These are phyloP conservation scores for Pollenia labialis DNA, from an alignment of 2,888 invertebrate genomes.

Conservation along the genomic window DNA sequence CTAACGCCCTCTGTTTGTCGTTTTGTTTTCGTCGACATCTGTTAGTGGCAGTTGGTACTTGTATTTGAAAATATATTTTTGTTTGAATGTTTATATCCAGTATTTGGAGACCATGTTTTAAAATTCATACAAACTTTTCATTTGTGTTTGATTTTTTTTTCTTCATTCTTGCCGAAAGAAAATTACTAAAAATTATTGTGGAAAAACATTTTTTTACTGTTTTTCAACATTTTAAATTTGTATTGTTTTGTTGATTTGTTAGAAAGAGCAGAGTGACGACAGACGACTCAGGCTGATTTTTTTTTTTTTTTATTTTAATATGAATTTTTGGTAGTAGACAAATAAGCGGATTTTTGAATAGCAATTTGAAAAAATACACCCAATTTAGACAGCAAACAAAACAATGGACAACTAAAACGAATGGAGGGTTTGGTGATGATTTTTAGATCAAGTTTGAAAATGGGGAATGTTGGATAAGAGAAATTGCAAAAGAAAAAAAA, in stretches of 20 bases:
- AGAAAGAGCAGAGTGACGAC: neutral
- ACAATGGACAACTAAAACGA: constrained; percentile 46
- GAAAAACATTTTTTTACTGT: constrained; percentile 9
- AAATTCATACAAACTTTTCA: constrained; percentile 53
- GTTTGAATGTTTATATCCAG: neutral
- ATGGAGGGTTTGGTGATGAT: constrained; percentile 26
- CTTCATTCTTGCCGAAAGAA: constrained; percentile 9
- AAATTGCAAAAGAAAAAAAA: neutral
- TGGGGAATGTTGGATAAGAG: constrained; percentile 9
- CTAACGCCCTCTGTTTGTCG: constrained; percentile 54
- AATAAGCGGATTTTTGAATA: constrained; percentile 69
- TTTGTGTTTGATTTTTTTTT: constrained; percentile 34
- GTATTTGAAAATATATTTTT: constrained; percentile 11
- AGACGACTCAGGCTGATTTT: constrained; percentile 35
- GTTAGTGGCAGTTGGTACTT: constrained; percentile 63
- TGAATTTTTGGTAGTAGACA: constrained; percentile 60
- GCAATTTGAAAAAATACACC: constrained; percentile 73
- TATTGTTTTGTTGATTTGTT: constrained; percentile 46
- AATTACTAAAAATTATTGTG: constrained; percentile 10
- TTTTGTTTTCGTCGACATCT: constrained; percentile 53
- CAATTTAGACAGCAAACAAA: constrained; percentile 57
- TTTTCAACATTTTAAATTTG: constrained; percentile 53
- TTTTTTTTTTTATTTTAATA: constrained; percentile 35
- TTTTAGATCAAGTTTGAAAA: neutral
- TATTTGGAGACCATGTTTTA: constrained; percentile 48